Percentiles rank a stretch among this genome's conserved stretches.
Conservation (phyloP, 2,113 vertebrate genomes). For the Butorides virescens region DNA sequence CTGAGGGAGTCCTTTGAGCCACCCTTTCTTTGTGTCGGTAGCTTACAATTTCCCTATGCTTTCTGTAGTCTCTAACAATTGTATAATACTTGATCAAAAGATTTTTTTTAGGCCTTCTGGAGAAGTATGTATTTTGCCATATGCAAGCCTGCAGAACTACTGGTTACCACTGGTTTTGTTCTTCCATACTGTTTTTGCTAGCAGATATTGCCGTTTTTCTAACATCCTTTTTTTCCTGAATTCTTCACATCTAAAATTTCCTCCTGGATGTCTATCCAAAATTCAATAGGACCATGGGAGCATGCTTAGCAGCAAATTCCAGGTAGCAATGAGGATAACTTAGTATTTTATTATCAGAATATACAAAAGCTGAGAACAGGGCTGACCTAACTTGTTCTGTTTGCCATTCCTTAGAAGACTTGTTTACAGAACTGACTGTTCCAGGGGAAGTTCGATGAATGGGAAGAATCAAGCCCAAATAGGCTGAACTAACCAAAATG, state of each 20-base stretch:
- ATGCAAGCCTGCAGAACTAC: background rate
- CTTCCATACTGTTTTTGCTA: background rate
- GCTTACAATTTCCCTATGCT: background rate
- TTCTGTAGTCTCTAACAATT: background rate
- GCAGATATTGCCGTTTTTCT: background rate
- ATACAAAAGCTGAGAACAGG: background rate
- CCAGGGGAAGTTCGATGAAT: background rate
- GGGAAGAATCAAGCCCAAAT: background rate
- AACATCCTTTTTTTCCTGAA: background rate
- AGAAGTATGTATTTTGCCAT: background rate
- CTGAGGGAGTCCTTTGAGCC: background rate
- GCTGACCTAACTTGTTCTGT: background rate
- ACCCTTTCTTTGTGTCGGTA: rapidly evolving
- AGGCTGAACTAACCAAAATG: background rate
- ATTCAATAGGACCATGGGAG: rapidly evolving
- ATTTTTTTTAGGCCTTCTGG: background rate
- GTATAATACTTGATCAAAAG: background rate
- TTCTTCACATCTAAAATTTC: background rate
- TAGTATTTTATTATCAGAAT: background rate
- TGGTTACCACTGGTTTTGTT: background rate
- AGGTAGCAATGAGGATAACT: background rate
- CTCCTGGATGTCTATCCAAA: background rate
- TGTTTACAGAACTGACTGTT: background rate
- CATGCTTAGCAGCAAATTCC: rapidly evolving
- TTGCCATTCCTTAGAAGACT: background rate